Evolutionary conservation across 53 echinoderm and acorn worm species (phyloP), one percentile per base, ranked within the genome.

Genomic region (Apostichopus leukothele): DNA sequence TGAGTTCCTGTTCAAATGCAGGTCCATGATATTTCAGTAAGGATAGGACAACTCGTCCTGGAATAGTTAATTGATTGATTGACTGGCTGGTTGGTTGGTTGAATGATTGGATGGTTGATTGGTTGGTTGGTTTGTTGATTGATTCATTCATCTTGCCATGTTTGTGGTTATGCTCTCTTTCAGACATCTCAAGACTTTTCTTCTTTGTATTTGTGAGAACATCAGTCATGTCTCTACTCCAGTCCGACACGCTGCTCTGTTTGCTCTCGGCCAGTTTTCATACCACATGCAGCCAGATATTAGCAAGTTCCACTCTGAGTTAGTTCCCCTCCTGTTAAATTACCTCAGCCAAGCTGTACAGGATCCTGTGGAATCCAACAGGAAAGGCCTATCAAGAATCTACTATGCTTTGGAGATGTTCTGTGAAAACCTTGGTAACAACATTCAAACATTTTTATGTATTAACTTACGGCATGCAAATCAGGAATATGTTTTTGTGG

Each of bases 331-430:
- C 21, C 94, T 99, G 22, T 94, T 99, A 73, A 93, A 92, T 54
- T 99, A 96, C 83, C 90, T 99, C 76, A 88, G 86, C 16, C 95
- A 91, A 83, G 92, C 83, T 5, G 86, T 91, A 1, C 84, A 84
- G 54, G 85, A 96, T 14, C 78, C 88, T 74, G 94, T 90, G 5
- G 94, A 99, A 51, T 92, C 96, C 73, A 92, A 91, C 52, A 91
- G 92, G 9, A 96, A 88, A 60, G 96, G 93, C n/a, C 90, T 99
- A 51, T 96, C 98, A 1, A 93, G 93, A 79, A 99, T 94, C 60
- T 99, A 99, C 81, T 99, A 99, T 75, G 99, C 99, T 18, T 91
- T 99, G 66, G 99, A 99, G 60, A 99, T 94, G 94, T 99, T 99
- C 89, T 99, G 99, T 89, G 99, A 99, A 91, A 99, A 99, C 89